phyloP scores from a whole-genome alignment of 2,113 vertebrate genomes.

The Oreochromis tanganicae region DNA sequence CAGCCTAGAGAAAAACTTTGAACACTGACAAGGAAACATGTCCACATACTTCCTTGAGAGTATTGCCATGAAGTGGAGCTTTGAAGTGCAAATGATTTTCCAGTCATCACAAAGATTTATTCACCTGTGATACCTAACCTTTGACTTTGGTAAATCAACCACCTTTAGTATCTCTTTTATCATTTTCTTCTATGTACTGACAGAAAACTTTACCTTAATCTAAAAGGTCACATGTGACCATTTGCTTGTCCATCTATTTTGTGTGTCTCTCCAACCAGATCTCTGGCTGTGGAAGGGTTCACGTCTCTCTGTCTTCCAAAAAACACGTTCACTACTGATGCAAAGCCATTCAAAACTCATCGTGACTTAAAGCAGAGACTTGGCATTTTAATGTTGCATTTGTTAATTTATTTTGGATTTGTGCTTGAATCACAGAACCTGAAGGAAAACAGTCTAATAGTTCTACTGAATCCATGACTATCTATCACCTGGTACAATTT shows the following conservation, averaged over 20 bases:
- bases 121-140: not conserved
- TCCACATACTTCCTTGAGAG: not conserved
- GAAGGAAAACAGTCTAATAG: not conserved
- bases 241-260: not conserved
- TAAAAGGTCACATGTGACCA: not conserved
- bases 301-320: not conserved
- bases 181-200: not conserved
- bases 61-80: not conserved
- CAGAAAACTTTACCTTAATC: not conserved
- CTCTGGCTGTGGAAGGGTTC: not conserved
- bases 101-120: not conserved
- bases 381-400: not conserved
- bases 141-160: not conserved
- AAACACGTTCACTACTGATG: rapidly evolving
- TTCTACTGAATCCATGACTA: not conserved
- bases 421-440: not conserved
- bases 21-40: not conserved
- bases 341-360: not conserved
- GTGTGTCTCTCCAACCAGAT: not conserved
- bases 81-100: not conserved
- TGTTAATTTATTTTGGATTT: not conserved
- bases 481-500: not conserved
- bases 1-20: not conserved
- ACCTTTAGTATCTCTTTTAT: not conserved
- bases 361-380: not conserved